Percentiles rank a stretch among this genome's conserved stretches.
Evolutionary conservation across 2,113 vertebrate species (phyloP).

Genomic region (Stegostoma tigrinum): DNA sequence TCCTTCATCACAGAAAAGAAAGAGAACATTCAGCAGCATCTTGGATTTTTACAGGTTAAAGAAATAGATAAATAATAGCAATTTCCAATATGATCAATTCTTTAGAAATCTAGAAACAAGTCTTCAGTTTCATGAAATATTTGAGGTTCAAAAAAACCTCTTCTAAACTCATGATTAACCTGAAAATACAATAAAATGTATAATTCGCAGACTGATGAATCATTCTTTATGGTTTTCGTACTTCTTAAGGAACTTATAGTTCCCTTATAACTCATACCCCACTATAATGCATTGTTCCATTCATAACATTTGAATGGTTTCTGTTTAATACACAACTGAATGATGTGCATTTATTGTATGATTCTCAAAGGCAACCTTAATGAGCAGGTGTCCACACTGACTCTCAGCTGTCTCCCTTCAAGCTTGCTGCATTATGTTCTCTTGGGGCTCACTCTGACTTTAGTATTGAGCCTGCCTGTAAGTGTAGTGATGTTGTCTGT

Average conservation of each 20-base stretch:
- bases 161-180: not conserved
- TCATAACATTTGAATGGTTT: not conserved
- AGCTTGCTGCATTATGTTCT: too few species aligned
- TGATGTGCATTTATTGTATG: not conserved
- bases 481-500: too few species aligned
- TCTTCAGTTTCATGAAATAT: not conserved
- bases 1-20: constrained; percentile 88
- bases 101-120: not conserved
- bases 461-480: too few species aligned
- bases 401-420: too few species aligned
- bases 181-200: not conserved
- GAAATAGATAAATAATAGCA: not conserved
- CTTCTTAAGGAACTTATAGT: not conserved
- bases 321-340: not conserved
- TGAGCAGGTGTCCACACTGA: not conserved
- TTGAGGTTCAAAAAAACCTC: not conserved
- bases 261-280: not conserved
- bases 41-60: constrained; percentile 88
- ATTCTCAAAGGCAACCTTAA: not conserved
- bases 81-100: not conserved
- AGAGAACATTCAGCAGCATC: constrained; percentile 88
- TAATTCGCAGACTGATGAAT: not conserved
- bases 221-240: not conserved
- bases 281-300: not conserved
- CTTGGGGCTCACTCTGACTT: too few species aligned